These are phyloP conservation scores for Phyllostomus hastatus DNA, from an alignment of 2,113 vertebrate species.

Conservation along the genomic window DNA sequence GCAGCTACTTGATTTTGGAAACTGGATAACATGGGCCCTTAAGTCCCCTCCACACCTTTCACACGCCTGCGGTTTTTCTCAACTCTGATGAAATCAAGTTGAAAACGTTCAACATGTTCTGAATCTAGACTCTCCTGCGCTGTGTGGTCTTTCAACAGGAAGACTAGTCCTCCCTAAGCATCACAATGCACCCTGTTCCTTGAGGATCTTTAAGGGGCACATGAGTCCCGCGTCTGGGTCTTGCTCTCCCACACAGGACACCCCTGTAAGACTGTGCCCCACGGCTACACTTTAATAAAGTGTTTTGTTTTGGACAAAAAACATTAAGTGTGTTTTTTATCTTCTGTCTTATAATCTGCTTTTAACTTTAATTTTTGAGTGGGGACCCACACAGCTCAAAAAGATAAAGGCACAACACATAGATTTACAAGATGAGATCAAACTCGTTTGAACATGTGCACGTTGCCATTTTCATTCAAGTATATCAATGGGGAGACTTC, in stretches of 20 bases:
- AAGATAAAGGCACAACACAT: neutral
- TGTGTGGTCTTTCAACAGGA: constrained; percentile 48
- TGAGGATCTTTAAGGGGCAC: neutral
- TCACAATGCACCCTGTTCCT: neutral
- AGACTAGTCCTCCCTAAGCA: constrained; percentile 38
- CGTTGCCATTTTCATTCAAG: neutral
- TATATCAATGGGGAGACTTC: neutral
- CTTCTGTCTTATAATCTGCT: neutral
- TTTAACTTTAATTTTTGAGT: constrained; percentile 8
- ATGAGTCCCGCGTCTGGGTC: neutral
- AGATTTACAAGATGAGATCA: neutral
- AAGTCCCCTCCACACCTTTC: neutral
- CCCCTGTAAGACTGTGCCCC: constrained; percentile 60
- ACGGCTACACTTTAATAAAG: constrained; percentile 24
- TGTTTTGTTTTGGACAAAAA: constrained; percentile 47
- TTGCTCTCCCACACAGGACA: neutral
- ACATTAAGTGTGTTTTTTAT: neutral
- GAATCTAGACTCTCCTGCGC: constrained; percentile 58
- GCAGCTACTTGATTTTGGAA: neutral
- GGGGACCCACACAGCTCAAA: neutral
- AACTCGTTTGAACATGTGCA: neutral
- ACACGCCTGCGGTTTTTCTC: neutral
- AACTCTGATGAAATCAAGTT: neutral
- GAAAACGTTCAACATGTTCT: neutral
- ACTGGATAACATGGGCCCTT: neutral